These are phyloP conservation scores for Tetragnatha montana DNA, from an alignment of 2,888 invertebrate species.

Conservation along the genomic window DNA sequence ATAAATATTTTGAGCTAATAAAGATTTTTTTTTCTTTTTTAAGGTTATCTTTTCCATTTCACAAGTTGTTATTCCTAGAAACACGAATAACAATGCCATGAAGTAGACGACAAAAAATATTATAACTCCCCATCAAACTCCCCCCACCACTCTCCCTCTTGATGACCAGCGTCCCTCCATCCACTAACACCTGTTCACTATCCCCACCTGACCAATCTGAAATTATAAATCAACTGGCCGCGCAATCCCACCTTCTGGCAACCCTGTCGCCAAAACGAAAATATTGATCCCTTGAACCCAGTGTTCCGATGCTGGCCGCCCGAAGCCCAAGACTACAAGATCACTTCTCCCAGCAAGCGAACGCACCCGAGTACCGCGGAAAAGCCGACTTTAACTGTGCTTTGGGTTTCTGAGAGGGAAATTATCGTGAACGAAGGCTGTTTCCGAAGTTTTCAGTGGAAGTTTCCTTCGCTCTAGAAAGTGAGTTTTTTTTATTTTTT, in stretches of 20 bases:
- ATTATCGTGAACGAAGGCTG: neutral
- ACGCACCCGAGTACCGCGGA: neutral
- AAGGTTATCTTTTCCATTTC: too few relatives aligned
- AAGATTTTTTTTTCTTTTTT: too few relatives aligned
- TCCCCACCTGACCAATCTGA: neutral
- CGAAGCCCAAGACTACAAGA: slow-evolving; percentile 23
- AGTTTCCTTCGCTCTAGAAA: neutral
- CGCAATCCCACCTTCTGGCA: slow-evolving; percentile 14
- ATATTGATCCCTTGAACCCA: slow-evolving; percentile 48
- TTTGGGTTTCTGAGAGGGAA: too few relatives aligned
- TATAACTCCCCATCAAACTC: neutral
- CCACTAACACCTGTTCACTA: slow-evolving; percentile 6
- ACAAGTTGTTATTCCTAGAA: too few relatives aligned
- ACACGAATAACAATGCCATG: too few relatives aligned
- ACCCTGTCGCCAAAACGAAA: slow-evolving; percentile 56
- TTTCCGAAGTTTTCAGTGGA: neutral
- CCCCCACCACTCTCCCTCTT: neutral
- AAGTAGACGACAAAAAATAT: too few relatives aligned
- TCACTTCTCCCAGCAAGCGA: neutral
- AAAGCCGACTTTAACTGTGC: too few relatives aligned
- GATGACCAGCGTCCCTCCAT: neutral
- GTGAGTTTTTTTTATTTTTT: neutral
- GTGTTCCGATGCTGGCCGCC: slow-evolving; percentile 23
- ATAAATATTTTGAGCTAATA: too few relatives aligned
- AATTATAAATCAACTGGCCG: slow-evolving; percentile 30